Conservation (phyloP, 2,797 vertebrate genomes). For the Geotrypetes seraphini region DNA sequence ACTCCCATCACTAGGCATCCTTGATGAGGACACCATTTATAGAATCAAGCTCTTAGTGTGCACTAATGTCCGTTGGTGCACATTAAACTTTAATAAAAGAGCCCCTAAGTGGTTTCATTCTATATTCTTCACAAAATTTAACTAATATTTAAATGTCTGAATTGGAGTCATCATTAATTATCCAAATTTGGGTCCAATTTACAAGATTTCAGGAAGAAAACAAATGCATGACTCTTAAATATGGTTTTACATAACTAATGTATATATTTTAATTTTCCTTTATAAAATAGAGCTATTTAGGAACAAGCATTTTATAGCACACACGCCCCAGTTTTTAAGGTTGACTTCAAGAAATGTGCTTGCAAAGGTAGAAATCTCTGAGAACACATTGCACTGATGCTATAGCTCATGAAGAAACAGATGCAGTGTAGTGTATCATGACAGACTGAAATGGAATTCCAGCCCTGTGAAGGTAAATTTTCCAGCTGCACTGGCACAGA, state of each 20-base stretch:
- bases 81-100: too few relatives aligned
- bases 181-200: too few relatives aligned
- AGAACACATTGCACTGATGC: constrained; percentile 2
- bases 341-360: constrained; percentile 24
- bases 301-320: constrained; percentile 13
- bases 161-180: too few relatives aligned
- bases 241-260: constrained; percentile 3
- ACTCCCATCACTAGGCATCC: too few relatives aligned
- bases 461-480: constrained; percentile 53
- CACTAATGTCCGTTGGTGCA: too few relatives aligned
- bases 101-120: too few relatives aligned
- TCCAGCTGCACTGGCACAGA: constrained; percentile 43
- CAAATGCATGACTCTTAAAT: neutral
- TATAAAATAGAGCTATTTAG: constrained; percentile 16
- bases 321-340: constrained; percentile 20
- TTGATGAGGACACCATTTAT: too few relatives aligned
- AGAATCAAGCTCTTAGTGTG: too few relatives aligned
- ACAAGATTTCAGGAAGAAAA: too few relatives aligned
- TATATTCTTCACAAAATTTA: too few relatives aligned
- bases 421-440: constrained; percentile 54
- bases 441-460: constrained; percentile 53
- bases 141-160: too few relatives aligned
- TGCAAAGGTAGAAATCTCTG: constrained; percentile 29
- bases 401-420: constrained; percentile 37
- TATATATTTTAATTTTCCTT: neutral